A percentile compares a stretch with the other conserved stretches of the same genome.
Evolutionary conservation across 2,888 invertebrate species (phyloP).

Genomic region (Cynaeus angustus): DNA sequence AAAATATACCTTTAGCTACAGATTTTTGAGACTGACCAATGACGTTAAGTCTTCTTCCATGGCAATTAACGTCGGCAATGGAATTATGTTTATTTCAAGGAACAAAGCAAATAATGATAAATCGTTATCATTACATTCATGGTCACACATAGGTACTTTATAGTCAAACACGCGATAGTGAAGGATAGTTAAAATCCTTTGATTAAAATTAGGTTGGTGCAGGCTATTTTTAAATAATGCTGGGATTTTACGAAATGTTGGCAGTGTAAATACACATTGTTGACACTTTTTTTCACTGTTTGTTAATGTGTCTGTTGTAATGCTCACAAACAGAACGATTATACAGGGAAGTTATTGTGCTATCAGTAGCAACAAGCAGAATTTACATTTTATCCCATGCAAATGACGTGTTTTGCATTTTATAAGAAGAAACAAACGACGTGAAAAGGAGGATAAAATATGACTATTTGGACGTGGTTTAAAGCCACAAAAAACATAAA

Average conservation of each 20-base stretch:
- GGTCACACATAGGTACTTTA: constrained; percentile 17
- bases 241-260: constrained; percentile 4
- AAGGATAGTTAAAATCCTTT: constrained; percentile 12
- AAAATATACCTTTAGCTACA: not conserved
- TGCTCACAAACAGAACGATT: too few relatives aligned
- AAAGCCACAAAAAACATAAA: too few relatives aligned
- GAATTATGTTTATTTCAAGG: constrained; percentile 34
- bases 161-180: constrained; percentile 7
- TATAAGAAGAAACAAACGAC: too few relatives aligned
- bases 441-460: too few relatives aligned
- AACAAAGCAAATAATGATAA: constrained; percentile 24
- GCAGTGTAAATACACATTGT: not conserved
- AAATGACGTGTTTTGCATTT: too few relatives aligned
- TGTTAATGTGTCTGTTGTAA: too few relatives aligned
- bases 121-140: constrained; percentile 25
- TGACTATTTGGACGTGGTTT: too few relatives aligned
- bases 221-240: constrained; percentile 19
- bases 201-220: constrained; percentile 26
- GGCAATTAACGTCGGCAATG: constrained; percentile 11
- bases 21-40: not conserved
- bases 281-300: too few relatives aligned
- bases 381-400: too few relatives aligned
- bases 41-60: not conserved
- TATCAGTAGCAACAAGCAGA: too few relatives aligned
- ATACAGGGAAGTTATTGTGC: too few relatives aligned